Conservation (phyloP, 2,888 invertebrate species). For the Selenia dentaria region DNA sequence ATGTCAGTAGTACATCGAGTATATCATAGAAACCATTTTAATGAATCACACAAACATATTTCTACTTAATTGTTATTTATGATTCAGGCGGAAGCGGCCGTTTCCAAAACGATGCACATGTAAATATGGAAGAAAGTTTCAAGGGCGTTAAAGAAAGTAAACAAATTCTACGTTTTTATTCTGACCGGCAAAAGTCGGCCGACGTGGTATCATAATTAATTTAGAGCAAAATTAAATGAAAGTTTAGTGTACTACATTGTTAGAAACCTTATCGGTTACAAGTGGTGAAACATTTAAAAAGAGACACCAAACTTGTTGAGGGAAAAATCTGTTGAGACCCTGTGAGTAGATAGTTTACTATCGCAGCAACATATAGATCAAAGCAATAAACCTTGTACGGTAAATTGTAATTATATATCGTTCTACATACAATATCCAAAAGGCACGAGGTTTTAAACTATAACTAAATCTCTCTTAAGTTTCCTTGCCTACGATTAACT, state of each 20-base stretch:
- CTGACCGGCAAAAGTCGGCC: constrained; percentile 8
- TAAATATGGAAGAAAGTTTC: constrained; percentile 20
- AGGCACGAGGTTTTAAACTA: no score
- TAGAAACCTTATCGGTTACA: constrained; percentile 15
- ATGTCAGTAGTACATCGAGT: no score
- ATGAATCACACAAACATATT: no score
- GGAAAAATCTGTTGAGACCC: no score
- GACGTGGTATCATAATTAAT: constrained; percentile 18
- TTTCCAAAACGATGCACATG: constrained; percentile 19
- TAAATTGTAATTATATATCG: no score
- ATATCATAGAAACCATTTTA: no score
- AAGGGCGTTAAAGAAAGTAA: constrained; percentile 19
- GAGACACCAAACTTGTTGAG: neutral
- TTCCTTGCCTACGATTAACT: no score
- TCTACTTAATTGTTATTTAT: neutral
- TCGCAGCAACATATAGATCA: no score
- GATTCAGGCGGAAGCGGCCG: neutral
- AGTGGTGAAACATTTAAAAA: constrained; percentile 6
- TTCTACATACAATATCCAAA: no score
- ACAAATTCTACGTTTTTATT: constrained; percentile 9
- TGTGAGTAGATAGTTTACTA: no score
- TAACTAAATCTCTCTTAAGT: no score
- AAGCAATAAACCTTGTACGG: no score
- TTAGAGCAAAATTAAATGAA: constrained; percentile 13
- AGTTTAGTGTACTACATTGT: constrained; percentile 18